Conservation (phyloP, 1,140 invertebrate species). For the Drosophila repleta region DNA sequence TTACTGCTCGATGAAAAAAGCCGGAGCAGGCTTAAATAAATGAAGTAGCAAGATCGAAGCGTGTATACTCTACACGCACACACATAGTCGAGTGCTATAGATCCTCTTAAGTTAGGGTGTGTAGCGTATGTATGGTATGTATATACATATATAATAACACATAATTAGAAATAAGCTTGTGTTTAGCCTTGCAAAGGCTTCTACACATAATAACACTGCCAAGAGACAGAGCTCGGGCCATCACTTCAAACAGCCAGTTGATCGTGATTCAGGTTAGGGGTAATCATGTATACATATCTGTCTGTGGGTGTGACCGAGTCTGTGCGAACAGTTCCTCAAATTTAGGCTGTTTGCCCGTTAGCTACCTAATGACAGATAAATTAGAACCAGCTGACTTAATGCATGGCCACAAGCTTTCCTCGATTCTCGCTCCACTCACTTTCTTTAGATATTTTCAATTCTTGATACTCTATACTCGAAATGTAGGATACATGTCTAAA, state of each 20-base stretch:
- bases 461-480: background rate
- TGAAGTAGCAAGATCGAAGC: conserved; percentile 20
- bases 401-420: background rate
- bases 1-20: conserved; percentile 41
- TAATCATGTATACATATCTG: conserved; percentile 14
- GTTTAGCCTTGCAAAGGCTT: conserved; percentile 21
- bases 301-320: background rate
- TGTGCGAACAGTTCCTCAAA: conserved; percentile 5
- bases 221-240: background rate
- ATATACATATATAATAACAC: conserved; percentile 50
- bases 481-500: no score
- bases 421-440: background rate
- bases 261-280: conserved; percentile 6
- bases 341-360: conserved; percentile 11
- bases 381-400: conserved; percentile 14
- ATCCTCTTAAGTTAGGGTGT: conserved; percentile 13
- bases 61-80: conserved; percentile 5
- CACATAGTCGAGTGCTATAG: background rate
- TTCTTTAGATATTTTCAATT: background rate
- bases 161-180: conserved; percentile 39
- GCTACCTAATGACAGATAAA: conserved; percentile 13
- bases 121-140: no score
- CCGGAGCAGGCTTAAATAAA: conserved; percentile 24
- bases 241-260: no score
- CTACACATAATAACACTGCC: conserved; percentile 14